These are phyloP conservation scores for Napeogenes sylphis DNA, from an alignment of 2,888 invertebrate species.

Conservation along the genomic window DNA sequence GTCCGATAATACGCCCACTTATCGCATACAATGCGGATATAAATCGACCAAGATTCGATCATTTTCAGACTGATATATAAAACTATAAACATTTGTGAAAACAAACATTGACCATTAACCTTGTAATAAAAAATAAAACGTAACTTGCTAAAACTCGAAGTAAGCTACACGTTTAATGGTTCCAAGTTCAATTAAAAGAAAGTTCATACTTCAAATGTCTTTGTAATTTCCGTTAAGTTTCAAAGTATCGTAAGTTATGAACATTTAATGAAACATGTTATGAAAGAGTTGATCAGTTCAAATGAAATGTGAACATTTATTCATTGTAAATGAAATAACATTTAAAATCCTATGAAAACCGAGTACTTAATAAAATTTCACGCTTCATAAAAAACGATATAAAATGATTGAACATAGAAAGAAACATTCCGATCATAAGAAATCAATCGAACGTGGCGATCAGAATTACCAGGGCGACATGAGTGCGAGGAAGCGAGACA, in stretches of 20 bases:
- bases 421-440: constrained; percentile 41
- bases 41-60: constrained; percentile 55
- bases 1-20: constrained; percentile 51
- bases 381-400: constrained; percentile 4
- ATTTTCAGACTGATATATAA: constrained; percentile 27
- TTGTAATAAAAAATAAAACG: not conserved
- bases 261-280: not conserved
- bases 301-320: not conserved
- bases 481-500: constrained; percentile 55
- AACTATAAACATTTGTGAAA: constrained; percentile 22
- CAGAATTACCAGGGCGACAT: constrained; percentile 63
- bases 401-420: constrained; percentile 5
- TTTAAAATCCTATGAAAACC: not conserved
- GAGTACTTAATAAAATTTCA: constrained; percentile 2
- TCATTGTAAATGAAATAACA: not conserved
- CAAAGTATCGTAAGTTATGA: constrained; percentile 13
- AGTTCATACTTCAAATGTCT: constrained; percentile 12
- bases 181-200: constrained; percentile 16
- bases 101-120: constrained; percentile 9
- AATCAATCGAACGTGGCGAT: constrained; percentile 63
- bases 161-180: too few species aligned
- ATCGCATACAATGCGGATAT: constrained; percentile 49
- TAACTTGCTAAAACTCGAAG: too few species aligned
- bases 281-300: not conserved
- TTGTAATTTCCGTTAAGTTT: constrained; percentile 24